Evolutionary conservation across 2,113 vertebrate species (phyloP).

Genomic region (Ictalurus punctatus): DNA sequence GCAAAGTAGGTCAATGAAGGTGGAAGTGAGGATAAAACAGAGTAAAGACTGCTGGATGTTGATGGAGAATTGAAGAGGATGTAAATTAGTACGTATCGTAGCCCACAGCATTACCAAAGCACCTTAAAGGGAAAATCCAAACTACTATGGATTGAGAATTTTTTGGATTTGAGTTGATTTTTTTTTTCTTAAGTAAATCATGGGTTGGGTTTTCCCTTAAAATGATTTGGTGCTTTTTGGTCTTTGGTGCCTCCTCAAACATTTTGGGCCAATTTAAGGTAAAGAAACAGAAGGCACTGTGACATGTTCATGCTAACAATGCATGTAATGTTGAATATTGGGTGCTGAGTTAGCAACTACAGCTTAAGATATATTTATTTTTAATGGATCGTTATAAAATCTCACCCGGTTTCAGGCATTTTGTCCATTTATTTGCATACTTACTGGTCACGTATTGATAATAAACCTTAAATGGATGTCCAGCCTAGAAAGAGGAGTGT

Average conservation of each 20-base stretch:
- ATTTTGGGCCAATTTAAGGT: background rate
- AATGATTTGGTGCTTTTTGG: background rate
- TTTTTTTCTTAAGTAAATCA: background rate
- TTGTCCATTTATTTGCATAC: background rate
- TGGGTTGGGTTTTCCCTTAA: background rate
- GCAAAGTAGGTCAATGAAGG: slow-evolving; percentile 64
- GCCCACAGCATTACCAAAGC: slow-evolving; percentile 31
- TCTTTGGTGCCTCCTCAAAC: background rate
- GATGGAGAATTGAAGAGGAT: slow-evolving; percentile 33
- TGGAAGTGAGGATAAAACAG: slow-evolving; percentile 60
- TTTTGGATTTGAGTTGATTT: no score
- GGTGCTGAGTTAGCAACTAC: background rate
- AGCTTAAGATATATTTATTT: background rate
- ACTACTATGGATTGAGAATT: background rate
- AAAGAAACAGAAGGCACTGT: background rate
- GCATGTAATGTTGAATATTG: background rate
- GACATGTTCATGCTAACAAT: background rate
- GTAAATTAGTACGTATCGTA: slow-evolving; percentile 53
- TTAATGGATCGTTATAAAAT: background rate
- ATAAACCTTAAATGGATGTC: background rate
- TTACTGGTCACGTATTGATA: background rate
- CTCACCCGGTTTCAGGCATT: background rate
- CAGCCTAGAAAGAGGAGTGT: background rate
- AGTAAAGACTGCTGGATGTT: slow-evolving; percentile 58
- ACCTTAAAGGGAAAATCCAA: background rate